Evolutionary conservation across 2,113 vertebrate genomes (phyloP), one percentile per base, ranked within the genome.

Genomic region (Entelurus aequoreus): DNA sequence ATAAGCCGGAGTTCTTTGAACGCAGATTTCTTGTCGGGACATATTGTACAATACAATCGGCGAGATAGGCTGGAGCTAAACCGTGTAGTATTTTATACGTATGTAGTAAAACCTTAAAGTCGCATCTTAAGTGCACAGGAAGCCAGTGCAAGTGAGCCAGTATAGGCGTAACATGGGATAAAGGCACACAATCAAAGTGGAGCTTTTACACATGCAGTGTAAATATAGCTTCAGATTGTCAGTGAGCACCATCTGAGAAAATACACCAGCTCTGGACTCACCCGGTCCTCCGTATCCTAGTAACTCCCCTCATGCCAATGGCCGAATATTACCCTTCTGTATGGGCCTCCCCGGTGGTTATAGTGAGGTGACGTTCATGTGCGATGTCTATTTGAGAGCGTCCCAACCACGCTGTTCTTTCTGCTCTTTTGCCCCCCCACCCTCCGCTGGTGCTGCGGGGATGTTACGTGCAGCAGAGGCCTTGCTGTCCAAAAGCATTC

Each of bases 291-390:
- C 68, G 87, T 88, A 76, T 87, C 85, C 83, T 88, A 88, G 87
- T 85, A 90, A 89, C 88, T 79, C 65, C 57, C 61, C 51, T 28
- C 59, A 76, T 48, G 84, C 85, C 86, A 53, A 69, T 61, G 76
- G 85, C 80, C 64, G 76, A 75, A 76, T 82, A 80, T 85, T 86
- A 87, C 86, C 83, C 87, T 89, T 85, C 82, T 59, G 72, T 80
- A 79, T 73, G 74, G 70, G 75, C 76, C 71, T 85, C 80, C 80
- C 65, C 65, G 76, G 81, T 83, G 79, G 77, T 28, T 28, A 28
- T 28, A 82, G 74, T 73, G 83, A 88, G 79, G 86, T 77, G 73
- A 83, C 84, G 86, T 88, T 88, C 76, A 86, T 88, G 77, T 88
- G 76, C 72, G 74, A 82, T 87, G 73, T 79, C 72, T 73, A 66